Percentiles rank a stretch among this genome's conserved stretches.
phyloP scores from a whole-genome alignment of 2,888 invertebrate genomes.

The Lithophane socia region DNA sequence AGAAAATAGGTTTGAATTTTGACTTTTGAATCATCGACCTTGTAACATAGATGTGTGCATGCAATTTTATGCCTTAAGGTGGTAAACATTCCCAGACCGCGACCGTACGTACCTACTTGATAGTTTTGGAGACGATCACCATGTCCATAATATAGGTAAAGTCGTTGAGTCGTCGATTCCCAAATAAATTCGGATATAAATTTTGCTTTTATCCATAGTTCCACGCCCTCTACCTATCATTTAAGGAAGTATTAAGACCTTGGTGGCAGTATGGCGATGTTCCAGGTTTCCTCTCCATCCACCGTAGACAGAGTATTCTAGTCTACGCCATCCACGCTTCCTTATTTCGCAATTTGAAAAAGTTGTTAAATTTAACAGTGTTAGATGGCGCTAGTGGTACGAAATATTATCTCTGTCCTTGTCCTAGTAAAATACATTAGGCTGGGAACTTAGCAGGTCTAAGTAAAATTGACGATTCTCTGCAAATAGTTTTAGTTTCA shows the following conservation, averaged over 20 bases:
- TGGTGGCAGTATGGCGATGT: neutral
- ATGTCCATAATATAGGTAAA: too few species aligned
- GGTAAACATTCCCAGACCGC: too few species aligned
- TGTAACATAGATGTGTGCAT: too few species aligned
- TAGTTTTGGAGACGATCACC: too few species aligned
- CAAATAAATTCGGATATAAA: too few species aligned
- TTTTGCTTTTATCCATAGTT: neutral
- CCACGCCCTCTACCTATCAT: constrained; percentile 15
- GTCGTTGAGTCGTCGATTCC: too few species aligned
- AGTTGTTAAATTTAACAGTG: neutral
- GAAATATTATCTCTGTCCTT: neutral
- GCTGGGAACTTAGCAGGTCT: neutral
- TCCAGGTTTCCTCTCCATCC: neutral
- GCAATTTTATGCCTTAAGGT: too few species aligned
- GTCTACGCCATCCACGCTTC: too few species aligned
- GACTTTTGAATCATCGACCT: too few species aligned
- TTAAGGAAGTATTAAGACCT: neutral
- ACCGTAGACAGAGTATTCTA: too few species aligned
- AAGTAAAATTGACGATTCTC: neutral
- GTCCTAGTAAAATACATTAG: neutral
- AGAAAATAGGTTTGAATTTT: too few species aligned
- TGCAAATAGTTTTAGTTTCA: neutral
- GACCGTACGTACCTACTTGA: too few species aligned
- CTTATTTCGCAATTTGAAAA: neutral
- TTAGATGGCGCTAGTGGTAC: constrained; percentile 34